These are phyloP conservation scores for Caradrina kadenii DNA, from an alignment of 2,888 invertebrate genomes.

Conservation along the genomic window DNA sequence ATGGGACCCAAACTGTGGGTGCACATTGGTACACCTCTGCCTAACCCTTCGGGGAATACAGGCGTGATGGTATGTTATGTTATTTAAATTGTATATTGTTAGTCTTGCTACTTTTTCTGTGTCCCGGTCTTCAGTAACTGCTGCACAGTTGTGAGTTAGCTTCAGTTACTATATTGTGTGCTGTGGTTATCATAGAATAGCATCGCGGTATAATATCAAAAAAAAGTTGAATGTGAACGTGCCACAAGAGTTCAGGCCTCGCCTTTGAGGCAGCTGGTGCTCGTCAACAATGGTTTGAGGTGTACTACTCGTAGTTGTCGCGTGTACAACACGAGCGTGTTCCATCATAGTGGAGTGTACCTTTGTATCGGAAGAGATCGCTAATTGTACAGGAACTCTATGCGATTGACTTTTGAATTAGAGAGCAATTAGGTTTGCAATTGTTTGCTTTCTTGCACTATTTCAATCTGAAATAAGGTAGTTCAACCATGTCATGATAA, in stretches of 20 bases:
- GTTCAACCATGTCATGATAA: too few relatives aligned
- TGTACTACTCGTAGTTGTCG: neutral
- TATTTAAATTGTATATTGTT: too few relatives aligned
- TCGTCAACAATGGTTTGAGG: slow-evolving; percentile 27
- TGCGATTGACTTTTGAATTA: neutral
- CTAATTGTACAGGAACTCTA: slow-evolving; percentile 4
- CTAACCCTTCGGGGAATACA: too few relatives aligned
- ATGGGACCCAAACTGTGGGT: too few relatives aligned
- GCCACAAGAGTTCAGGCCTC: neutral
- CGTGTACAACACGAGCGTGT: neutral
- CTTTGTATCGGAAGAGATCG: neutral
- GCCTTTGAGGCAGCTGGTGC: slow-evolving; percentile 33
- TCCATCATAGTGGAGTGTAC: slow-evolving; percentile 1
- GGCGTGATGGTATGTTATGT: too few relatives aligned
- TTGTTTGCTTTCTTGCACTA: too few relatives aligned
- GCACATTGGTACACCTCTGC: too few relatives aligned
- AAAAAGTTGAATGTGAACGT: neutral
- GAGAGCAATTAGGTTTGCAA: too few relatives aligned
- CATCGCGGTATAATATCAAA: neutral
- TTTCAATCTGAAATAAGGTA: too few relatives aligned
- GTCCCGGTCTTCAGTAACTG: neutral
- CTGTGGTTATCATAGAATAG: neutral
- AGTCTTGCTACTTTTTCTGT: too few relatives aligned
- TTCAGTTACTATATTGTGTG: too few relatives aligned
- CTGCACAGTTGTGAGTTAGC: neutral